phyloP scores from a whole-genome alignment of 2,113 vertebrate species.

The Centropus bengalensis region DNA sequence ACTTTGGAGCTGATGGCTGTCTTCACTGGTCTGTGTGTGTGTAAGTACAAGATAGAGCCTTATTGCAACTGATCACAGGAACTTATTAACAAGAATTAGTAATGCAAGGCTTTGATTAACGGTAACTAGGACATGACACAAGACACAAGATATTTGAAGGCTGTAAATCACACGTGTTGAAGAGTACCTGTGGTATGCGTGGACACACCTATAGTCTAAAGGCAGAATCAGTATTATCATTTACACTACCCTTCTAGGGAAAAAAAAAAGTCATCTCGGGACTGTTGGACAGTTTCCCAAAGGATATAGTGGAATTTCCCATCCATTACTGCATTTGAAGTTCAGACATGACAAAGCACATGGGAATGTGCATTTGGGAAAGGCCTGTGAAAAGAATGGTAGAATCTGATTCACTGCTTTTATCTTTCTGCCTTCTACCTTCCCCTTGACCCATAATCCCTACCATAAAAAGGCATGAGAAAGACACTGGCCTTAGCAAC shows the following conservation, averaged over 20 bases:
- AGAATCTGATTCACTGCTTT: slow-evolving; percentile 25
- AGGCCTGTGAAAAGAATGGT: neutral
- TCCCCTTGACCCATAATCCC: neutral
- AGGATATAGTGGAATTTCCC: slow-evolving; percentile 53
- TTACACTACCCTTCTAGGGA: neutral
- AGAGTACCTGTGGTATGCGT: neutral
- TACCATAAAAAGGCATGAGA: neutral
- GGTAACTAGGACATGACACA: neutral
- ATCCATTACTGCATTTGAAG: slow-evolving; percentile 13
- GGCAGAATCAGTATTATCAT: neutral
- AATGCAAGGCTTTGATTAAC: neutral
- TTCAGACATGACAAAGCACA: slow-evolving; percentile 48
- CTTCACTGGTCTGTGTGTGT: neutral
- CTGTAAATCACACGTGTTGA: neutral
- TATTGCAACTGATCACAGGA: neutral
- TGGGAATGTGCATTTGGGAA: slow-evolving; percentile 37
- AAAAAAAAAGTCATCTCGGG: neutral
- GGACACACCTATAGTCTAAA: neutral
- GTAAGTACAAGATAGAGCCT: neutral
- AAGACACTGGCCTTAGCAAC: neutral
- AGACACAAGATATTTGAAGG: neutral
- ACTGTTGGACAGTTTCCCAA: slow-evolving; percentile 36
- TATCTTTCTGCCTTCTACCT: neutral
- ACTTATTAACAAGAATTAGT: neutral
- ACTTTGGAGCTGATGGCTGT: neutral